Conservation (phyloP, 2,888 invertebrate genomes). For the Macaria liturata region DNA sequence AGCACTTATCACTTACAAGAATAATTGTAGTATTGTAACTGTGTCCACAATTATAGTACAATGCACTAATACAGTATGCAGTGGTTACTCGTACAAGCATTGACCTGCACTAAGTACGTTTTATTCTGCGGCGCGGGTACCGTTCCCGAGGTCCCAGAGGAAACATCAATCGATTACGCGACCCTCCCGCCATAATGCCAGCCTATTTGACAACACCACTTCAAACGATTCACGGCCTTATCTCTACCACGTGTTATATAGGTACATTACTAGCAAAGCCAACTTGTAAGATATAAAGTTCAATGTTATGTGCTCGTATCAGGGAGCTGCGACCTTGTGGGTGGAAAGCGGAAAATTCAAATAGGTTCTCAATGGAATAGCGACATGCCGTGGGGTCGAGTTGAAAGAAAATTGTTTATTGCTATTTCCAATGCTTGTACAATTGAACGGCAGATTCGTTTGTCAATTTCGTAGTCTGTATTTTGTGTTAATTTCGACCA, state of each 20-base stretch:
- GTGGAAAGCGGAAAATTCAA: constrained; percentile 12
- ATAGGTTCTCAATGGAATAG: constrained; percentile 16
- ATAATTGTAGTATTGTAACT: too few species aligned
- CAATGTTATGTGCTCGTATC: constrained; percentile 15
- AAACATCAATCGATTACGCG: constrained; percentile 23
- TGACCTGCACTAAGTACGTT: not conserved
- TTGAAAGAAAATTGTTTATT: too few species aligned
- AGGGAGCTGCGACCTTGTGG: constrained; percentile 6
- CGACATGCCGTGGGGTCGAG: constrained; percentile 1
- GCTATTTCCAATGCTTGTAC: too few species aligned
- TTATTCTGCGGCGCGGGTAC: not conserved
- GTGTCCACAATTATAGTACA: too few species aligned
- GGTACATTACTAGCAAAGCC: not conserved
- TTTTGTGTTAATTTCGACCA: too few species aligned
- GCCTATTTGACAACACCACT: constrained; percentile 2
- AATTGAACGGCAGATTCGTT: too few species aligned
- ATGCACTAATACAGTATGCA: too few species aligned
- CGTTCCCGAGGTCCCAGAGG: constrained; percentile 25
- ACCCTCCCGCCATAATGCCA: not conserved
- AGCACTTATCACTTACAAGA: too few species aligned
- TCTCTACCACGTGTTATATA: not conserved
- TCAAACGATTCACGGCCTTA: constrained; percentile 25
- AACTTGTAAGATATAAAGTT: constrained; percentile 16
- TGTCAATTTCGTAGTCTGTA: too few species aligned
- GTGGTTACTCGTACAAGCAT: not conserved